phyloP scores from a whole-genome alignment of 1,140 invertebrate genomes.

The Zaprionus ghesquierei region DNA sequence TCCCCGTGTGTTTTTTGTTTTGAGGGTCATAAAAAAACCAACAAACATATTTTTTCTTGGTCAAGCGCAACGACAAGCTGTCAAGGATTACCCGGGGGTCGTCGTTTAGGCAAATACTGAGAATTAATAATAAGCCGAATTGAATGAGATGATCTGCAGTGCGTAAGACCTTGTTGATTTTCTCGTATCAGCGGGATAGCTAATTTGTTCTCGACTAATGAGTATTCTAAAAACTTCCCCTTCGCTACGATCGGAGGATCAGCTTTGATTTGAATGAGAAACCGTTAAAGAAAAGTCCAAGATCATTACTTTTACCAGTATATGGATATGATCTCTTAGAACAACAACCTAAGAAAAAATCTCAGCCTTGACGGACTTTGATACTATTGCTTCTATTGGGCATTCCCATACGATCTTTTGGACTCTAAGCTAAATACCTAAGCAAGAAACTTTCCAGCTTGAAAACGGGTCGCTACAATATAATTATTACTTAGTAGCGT shows the following conservation, averaged over 20 bases:
- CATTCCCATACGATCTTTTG: too few species aligned
- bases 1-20: neutral
- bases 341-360: too few species aligned
- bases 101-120: constrained; percentile 36
- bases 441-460: too few species aligned
- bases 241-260: neutral
- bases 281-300: too few species aligned
- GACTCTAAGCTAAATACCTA: too few species aligned
- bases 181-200: constrained; percentile 5
- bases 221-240: neutral
- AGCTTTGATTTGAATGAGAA: neutral
- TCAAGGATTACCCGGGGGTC: constrained; percentile 30
- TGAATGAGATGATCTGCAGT: constrained; percentile 21
- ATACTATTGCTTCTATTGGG: too few species aligned
- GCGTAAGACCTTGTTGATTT: neutral
- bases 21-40: constrained; percentile 72
- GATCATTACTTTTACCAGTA: too few species aligned
- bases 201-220: neutral
- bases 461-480: too few species aligned
- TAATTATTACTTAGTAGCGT: neutral
- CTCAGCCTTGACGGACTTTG: neutral
- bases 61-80: constrained; percentile 72
- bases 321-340: too few species aligned
- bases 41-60: constrained; percentile 69
- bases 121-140: constrained; percentile 27